phyloP scores from a whole-genome alignment of 2,113 vertebrate genomes.

The Tautogolabrus adspersus region DNA sequence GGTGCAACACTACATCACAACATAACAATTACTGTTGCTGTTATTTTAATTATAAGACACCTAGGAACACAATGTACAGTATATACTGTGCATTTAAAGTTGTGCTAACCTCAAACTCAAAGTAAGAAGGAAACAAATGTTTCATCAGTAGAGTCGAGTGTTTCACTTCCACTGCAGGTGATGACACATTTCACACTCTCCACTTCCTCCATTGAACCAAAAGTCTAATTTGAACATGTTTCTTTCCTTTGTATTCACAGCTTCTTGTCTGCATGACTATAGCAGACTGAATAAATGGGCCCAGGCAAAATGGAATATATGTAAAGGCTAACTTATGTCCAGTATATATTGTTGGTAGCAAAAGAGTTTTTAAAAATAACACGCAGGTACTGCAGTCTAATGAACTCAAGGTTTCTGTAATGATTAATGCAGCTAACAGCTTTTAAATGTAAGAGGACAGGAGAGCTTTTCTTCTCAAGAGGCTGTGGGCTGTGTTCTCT shows the following conservation, averaged over 20 bases:
- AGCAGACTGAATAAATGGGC: conserved; percentile 36
- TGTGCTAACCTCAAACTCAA: conserved; percentile 8
- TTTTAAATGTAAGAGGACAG: conserved; percentile 14
- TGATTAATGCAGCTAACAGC: conserved; percentile 6
- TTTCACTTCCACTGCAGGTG: conserved; percentile 9
- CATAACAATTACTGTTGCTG: too few species aligned
- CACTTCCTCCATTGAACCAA: conserved; percentile 30
- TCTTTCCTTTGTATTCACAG: conserved; percentile 23
- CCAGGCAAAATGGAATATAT: conserved; percentile 23
- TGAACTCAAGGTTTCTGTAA: conserved; percentile 40
- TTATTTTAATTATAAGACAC: too few species aligned
- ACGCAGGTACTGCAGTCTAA: conserved; percentile 2
- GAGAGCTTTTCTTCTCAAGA: conserved; percentile 16
- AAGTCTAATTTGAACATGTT: conserved; percentile 19
- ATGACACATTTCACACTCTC: conserved; percentile 30
- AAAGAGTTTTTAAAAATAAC: conserved; percentile 24
- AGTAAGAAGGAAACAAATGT: not conserved
- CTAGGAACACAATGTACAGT: too few species aligned
- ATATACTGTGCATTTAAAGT: too few species aligned
- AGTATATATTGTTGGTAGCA: conserved; percentile 29
- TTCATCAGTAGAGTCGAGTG: not conserved
- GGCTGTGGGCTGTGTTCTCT: conserved; percentile 4
- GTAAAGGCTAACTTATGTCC: not conserved
- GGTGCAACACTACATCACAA: too few species aligned
- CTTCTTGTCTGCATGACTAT: conserved; percentile 8